Evolutionary conservation across 92 coral and sea anemone species (phyloP), one percentile per base, ranked within the genome.

Genomic region (Palythoa heliodiscus): DNA sequence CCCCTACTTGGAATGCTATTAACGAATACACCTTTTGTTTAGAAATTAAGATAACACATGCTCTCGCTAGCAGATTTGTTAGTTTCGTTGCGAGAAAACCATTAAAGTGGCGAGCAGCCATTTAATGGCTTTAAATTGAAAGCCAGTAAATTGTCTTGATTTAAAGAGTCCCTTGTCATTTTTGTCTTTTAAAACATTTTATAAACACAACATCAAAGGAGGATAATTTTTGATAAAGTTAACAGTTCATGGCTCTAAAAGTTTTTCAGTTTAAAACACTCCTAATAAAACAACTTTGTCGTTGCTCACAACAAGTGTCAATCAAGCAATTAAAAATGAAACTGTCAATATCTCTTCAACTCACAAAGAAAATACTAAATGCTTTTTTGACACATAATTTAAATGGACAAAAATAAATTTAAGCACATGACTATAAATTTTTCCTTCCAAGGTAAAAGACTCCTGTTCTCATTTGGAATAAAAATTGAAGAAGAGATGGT

Each of bases 1-100:
- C 69, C 69, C 24, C 22, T 29, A 9, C 69, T 19, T 8, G 25
- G 24, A 63, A 63, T 63, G 29, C 19, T 63, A n/a, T 63, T 63
- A 19, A 19, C 69, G 22, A 60, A 63, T 63, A 70, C 90, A 86
- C 37, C 74, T 74, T 77, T 69, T 37, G 17, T 69, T 69, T 13
- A 10, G 38, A 69, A 1, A 43, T 43, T 1, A 43, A 5, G 6
- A 1, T 43, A 8, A 43, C 50, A 43, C 50, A 8, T 43, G 50
- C 9, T 43, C 50, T 43, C 50, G 6, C 39, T 11, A 1, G 73
- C 73, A 25, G 12, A n/a, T 11, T 11, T 67, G 16, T 67, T 67
- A 39, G 2, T 69, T 3, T 22, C 43, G 8, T 29, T 13, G 14
- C 73, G 87, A 75, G 71, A 82, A 88, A 82, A 70, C 84, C 87